Evolutionary conservation across 2,113 vertebrate genomes (phyloP), one percentile per base, ranked within the genome.

Genomic region (Phoxinus phoxinus): DNA sequence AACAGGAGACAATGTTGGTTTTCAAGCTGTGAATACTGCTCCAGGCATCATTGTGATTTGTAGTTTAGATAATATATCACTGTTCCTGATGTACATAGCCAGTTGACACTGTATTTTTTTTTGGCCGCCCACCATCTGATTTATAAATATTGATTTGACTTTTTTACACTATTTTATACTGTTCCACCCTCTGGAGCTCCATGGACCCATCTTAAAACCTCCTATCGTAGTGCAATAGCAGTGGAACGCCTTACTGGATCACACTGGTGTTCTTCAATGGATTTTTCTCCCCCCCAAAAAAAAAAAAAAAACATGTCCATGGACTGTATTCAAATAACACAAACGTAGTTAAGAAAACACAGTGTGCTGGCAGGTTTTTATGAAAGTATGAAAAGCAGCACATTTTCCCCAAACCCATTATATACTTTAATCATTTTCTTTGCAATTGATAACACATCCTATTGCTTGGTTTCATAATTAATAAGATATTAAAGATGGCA

Each of bases 1-100:
- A 88, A 56, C 59, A 73, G 30, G 87, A 88, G 72, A 51, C 79
- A 73, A 72, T 82, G 67, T 81, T 83, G 13, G 71, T 88, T 90
- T 77, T 12, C 48, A 73, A 35, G 79, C 27, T 25, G 41, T 53
- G 58, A 83, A 80, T 89, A 59, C 73, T 41, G 85, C 88, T 81
- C 27, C 46, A 21, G 86, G 83, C 86, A 10, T 21, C 19, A 21
- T 37, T 23, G 19, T 21, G 6, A 23, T 56, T 56, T 56, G 53
- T 56, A 56, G 53, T 56, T 56, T 23, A 56, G 53, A 21, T 23
- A 23, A 23, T 23, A 21, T 56, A 23, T 56, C 19, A 56, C 21
- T 56, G 2, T 56, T 23, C 53, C 53, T 56, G 53, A 56, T 56
- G 53, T 56, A 21, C 19, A 7, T 19, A 21, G 15, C 48, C 48